A percentile compares a stretch with the other conserved stretches of the same genome.
Evolutionary conservation across 2,797 vertebrate species (phyloP).

Genomic region (Phataginus tricuspis): DNA sequence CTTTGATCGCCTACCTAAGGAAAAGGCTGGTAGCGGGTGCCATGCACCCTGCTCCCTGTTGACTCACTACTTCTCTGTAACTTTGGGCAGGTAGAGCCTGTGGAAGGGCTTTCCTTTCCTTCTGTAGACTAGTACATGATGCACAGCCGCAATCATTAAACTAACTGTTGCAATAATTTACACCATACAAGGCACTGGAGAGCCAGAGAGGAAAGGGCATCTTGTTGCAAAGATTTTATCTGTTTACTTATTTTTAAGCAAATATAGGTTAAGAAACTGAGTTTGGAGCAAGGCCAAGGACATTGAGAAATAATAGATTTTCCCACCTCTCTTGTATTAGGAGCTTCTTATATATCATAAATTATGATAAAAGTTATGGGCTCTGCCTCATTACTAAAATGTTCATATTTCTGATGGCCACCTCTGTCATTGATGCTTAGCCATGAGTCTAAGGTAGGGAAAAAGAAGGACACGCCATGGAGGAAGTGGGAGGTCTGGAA

Average conservation of each 20-base stretch:
- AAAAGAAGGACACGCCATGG: not conserved
- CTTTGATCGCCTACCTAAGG: conserved; percentile 60
- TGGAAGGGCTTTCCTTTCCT: not conserved
- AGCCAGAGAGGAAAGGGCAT: not conserved
- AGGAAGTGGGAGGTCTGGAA: not conserved
- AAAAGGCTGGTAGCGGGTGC: not conserved
- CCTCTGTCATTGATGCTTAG: not conserved
- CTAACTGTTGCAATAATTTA: not conserved
- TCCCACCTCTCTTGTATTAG: not conserved
- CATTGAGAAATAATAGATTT: not conserved
- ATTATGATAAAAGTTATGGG: not conserved
- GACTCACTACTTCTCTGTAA: conserved; percentile 12
- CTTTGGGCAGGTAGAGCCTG: not conserved
- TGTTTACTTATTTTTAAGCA: conserved; percentile 44
- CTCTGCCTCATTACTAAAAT: not conserved
- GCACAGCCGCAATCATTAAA: not conserved
- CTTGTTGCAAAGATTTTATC: conserved; percentile 49
- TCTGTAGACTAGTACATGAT: not conserved
- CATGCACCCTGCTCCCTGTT: not conserved
- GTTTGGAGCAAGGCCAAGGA: conserved; percentile 8
- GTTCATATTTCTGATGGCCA: not conserved
- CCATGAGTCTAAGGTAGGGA: not conserved
- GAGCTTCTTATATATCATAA: not conserved
- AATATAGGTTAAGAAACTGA: conserved; percentile 32
- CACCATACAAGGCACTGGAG: not conserved